Conservation (phyloP, 2,113 vertebrate species). For the Ciconia stormi region DNA sequence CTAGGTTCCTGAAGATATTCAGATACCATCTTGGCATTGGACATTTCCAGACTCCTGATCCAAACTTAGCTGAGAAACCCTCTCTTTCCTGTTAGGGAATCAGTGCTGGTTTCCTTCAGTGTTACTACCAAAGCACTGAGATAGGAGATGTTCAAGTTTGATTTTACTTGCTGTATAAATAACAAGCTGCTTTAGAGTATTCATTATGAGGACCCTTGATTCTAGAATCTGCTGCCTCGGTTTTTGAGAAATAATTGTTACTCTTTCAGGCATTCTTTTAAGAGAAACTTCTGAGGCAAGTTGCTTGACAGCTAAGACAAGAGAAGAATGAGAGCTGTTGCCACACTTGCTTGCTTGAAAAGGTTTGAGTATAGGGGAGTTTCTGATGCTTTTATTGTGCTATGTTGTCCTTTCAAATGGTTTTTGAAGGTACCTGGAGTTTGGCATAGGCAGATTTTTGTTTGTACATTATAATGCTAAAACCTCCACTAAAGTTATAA, state of each 20-base stretch:
- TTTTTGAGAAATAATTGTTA: background rate
- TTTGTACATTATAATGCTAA: background rate
- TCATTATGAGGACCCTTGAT: background rate
- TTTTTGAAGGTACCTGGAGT: background rate
- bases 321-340: background rate
- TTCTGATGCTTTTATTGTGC: background rate
- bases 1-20: background rate
- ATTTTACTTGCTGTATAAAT: background rate
- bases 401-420: background rate
- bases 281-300: background rate
- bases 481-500: background rate
- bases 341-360: background rate
- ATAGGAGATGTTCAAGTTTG: background rate
- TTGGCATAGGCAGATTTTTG: background rate
- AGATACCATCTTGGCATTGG: background rate
- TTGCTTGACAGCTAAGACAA: background rate
- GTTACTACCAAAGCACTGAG: background rate
- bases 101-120: background rate
- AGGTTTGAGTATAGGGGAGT: background rate
- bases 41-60: background rate
- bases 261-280: background rate
- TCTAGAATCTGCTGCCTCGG: background rate
- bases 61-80: background rate
- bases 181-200: background rate
- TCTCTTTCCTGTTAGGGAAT: background rate